Base-by-base conservation (phyloP, 2,888 invertebrate genomes). In the Meliscaeva auricollis region DNA sequence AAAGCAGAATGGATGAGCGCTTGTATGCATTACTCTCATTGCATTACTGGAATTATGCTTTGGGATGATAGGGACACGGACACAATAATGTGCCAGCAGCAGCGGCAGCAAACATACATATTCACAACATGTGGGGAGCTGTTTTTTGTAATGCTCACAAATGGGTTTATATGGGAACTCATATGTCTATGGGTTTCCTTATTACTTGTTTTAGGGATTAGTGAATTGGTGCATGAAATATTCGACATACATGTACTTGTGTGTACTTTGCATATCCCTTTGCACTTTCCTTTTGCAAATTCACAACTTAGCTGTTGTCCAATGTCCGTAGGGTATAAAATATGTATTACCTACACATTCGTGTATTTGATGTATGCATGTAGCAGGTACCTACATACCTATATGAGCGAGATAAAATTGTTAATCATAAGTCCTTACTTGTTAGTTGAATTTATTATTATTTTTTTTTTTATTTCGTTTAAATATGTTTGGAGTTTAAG, bases 171-270 rank as follows among this genome's bases (percentile, higher is more conserved):
- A 41, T 38, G 30, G 17, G 38, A 52, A 73, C 26, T 52, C 30
- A 41, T 35, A 26, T 50, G 62, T 44, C 66, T 62, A 58, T 11
- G 20, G 52, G 69, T 69, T 64, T 58, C 50, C 38, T 32, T 52
- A 52, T 38, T 52, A 69, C 54, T 69, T 54, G 50, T 50, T 56
- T 64, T 58, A 48, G 38, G 46, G 52, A 84, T 84, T 72, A 70
- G 58, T 69, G 75, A 72, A 80, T 66, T 84, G 62, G 66, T 80
- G 80, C 80, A 84, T 64, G 75, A 75, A 62, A 73, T 68, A 68
- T 70, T 76, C 58, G 70, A 70, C 70, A 54, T 60, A 38, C 8
- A 35, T 38, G 35, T n/a, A 15, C 15, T 32, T 6, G 17, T 46
- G 3, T 46, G 7, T 17, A 46, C 17, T 15, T 8, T 15, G 15